Base-by-base conservation (phyloP, 2,888 invertebrate genomes). In the Orthosia cruda region DNA sequence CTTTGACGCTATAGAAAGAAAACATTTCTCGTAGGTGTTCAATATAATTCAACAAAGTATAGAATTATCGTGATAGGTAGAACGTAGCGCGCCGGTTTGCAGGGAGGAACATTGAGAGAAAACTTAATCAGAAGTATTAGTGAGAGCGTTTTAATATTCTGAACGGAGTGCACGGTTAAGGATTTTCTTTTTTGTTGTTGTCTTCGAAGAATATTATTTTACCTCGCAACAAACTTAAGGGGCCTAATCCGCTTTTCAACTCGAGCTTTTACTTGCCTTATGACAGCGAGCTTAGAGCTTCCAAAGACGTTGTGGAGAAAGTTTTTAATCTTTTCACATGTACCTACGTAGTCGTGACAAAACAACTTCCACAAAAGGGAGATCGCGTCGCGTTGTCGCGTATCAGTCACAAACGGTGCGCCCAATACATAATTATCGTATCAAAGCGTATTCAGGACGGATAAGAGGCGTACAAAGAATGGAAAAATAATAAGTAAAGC, bases 241-340 rank as follows among this genome's bases (percentile, higher is more conserved):
- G 92, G 91, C 94, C 92, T 95, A 95, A 95, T 95, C 95, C 95
- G 93, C 95, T 95, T 95, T 95, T 92, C 92, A 93, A 95, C 93
- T 94, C 92, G 87, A 93, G 93, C 94, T 94, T 94, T 94, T 93
- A 93, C 94, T 94, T 94, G 92, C 93, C 94, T 94, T 95, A 95
- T 95, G 95, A 95, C 95, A 95, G 93, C 89, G 91, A 92, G 93
- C 93, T 93, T 92, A 93, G 90, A 92, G 93, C 93, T 92, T 91
- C 90, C 88, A 90, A 93, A 93, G 91, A 93, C 92, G 90, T 90
- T 90, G 91, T 90, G 91, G 89, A 90, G 89, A 93, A 95, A 95
- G 91, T 95, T 95, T 94, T 92, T 92, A 95, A 95, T 94, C 95
- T 94, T 90, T 91, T 89, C 90, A 89, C 91, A 91, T 89, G 90